Conservation (phyloP, 2,888 invertebrate species). For the Polymixis flavicincta region DNA sequence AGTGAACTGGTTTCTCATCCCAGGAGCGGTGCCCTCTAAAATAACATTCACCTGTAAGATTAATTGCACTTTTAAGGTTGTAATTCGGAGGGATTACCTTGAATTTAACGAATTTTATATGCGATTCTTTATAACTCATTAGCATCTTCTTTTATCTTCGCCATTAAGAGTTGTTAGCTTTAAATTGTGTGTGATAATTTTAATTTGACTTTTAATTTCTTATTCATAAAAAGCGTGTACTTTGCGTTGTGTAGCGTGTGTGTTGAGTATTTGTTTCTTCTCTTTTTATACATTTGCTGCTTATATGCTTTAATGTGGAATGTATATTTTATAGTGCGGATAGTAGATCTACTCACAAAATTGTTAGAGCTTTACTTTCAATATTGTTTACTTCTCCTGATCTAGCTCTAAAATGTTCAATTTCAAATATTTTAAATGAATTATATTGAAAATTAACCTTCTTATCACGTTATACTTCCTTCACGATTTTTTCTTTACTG, state of each 20-base stretch:
- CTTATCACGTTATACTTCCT: background rate
- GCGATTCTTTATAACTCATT: conserved; percentile 34
- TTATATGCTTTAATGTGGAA: background rate
- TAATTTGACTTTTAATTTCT: conserved; percentile 26
- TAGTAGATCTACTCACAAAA: background rate
- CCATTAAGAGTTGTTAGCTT: conserved; percentile 24
- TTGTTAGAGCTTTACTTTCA: background rate
- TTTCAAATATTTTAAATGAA: background rate
- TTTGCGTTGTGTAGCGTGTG: no score
- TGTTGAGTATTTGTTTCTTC: background rate
- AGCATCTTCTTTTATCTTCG: conserved; percentile 40
- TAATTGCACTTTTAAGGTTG: conserved; percentile 51
- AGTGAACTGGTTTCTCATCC: conserved; percentile 58
- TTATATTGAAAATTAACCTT: background rate
- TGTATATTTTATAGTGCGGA: background rate
- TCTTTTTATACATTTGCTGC: background rate
- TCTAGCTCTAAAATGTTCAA: background rate
- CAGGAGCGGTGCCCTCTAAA: conserved; percentile 44
- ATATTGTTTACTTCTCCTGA: background rate
- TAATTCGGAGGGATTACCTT: conserved; percentile 34
- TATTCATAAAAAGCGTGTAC: conserved; percentile 7
- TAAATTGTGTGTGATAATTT: conserved; percentile 43
- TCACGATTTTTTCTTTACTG: background rate
- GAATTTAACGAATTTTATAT: conserved; percentile 38
- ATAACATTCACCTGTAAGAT: conserved; percentile 53